phyloP scores from a whole-genome alignment of 1,140 invertebrate species.

The Euwallacea similis region DNA sequence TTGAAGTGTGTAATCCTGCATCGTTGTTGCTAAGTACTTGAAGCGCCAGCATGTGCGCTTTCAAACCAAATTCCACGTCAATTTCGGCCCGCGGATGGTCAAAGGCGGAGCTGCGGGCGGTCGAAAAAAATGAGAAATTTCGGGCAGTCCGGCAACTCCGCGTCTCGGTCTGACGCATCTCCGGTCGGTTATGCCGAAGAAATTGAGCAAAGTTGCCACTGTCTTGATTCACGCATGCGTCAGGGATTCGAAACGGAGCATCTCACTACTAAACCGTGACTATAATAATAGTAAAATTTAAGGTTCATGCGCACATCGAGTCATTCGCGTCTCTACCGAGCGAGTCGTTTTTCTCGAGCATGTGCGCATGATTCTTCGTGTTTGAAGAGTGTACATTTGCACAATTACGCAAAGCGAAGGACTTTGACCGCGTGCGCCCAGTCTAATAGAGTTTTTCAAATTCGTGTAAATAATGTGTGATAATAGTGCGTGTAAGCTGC shows the following conservation, averaged over 20 bases:
- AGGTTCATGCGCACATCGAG: slow-evolving; percentile 22
- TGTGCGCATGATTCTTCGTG: slow-evolving; percentile 43
- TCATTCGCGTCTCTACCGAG: slow-evolving; percentile 33
- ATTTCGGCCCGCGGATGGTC: slow-evolving; percentile 14
- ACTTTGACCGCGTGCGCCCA: slow-evolving; percentile 37
- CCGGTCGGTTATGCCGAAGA: not conserved
- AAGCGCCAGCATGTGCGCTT: not conserved
- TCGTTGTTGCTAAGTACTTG: too few species aligned
- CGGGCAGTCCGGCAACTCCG: too few species aligned
- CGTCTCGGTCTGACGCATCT: too few species aligned
- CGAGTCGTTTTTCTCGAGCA: slow-evolving; percentile 26
- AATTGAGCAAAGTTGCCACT: not conserved
- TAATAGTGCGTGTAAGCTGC: slow-evolving; percentile 35
- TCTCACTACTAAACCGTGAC: slow-evolving; percentile 3
- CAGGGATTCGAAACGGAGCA: not conserved
- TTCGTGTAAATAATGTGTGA: slow-evolving; percentile 47
- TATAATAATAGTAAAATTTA: slow-evolving; percentile 4
- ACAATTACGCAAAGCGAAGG: slow-evolving; percentile 37
- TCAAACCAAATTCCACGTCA: slow-evolving; percentile 16
- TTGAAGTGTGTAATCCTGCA: slow-evolving; percentile 22
- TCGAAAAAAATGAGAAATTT: too few species aligned
- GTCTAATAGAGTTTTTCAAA: slow-evolving; percentile 41
- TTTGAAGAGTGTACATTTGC: slow-evolving; percentile 36
- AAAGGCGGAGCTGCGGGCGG: not conserved
- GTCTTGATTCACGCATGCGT: not conserved